Conservation (phyloP, 2,113 vertebrate species). For the Tachysurus fulvidraco region DNA sequence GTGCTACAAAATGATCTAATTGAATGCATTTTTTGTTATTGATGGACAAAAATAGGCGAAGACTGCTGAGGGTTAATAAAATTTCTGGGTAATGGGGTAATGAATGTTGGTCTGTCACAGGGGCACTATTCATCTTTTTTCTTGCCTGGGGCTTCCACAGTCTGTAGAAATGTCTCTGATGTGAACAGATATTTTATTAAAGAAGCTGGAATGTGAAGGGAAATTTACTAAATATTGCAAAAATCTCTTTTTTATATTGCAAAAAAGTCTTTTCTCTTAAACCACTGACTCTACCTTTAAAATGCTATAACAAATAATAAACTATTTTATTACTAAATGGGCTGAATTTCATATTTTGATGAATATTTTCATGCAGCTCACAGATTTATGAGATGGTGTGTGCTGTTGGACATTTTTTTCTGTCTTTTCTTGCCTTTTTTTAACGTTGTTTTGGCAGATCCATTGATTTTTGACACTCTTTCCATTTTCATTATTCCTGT, state of each 20-base stretch:
- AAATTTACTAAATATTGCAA: background rate
- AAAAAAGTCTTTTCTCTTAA: background rate
- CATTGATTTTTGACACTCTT: conserved; percentile 30
- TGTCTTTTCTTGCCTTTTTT: background rate
- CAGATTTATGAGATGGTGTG: background rate
- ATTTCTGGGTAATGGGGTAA: background rate
- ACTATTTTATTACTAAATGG: background rate
- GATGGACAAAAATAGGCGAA: background rate
- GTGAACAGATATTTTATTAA: background rate
- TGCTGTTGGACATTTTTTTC: background rate
- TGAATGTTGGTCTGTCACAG: background rate
- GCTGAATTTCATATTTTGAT: background rate
- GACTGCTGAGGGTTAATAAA: background rate
- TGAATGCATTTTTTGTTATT: background rate
- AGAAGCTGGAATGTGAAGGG: background rate
- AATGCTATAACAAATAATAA: background rate
- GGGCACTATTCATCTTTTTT: background rate
- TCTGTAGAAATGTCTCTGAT: background rate
- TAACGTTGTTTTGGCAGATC: conserved; percentile 10
- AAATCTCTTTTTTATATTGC: background rate
- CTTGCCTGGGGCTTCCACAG: no score
- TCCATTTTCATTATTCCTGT: background rate
- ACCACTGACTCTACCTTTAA: background rate
- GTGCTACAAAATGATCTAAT: background rate
- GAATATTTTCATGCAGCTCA: background rate